A percentile compares a stretch with the other conserved stretches of the same genome.
Evolutionary conservation across 35 echinoderm and acorn worm species (phyloP).

Genomic region (Lytechinus variegatus): DNA sequence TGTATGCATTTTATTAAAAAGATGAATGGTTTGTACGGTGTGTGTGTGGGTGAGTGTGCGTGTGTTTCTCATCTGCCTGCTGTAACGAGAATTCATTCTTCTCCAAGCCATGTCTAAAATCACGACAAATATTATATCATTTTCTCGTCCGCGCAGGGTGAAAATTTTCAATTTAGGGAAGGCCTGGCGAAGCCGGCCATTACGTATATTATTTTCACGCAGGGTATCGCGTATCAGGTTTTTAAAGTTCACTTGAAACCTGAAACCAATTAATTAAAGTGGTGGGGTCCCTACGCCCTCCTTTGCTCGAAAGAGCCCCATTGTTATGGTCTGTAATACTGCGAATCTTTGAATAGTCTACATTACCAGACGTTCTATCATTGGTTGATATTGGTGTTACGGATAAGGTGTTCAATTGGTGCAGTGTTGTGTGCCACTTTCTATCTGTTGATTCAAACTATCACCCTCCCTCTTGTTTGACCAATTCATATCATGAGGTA

Average conservation of each 20-base stretch:
- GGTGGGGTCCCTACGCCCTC: constrained; percentile 17
- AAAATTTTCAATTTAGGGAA: constrained; percentile 28
- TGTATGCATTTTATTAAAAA: not conserved
- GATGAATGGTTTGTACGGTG: not conserved
- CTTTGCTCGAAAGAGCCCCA: constrained; percentile 31
- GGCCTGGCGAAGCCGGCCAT: constrained; percentile 23
- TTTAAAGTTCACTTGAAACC: constrained; percentile 50
- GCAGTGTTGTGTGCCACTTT: not conserved
- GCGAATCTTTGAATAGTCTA: not conserved
- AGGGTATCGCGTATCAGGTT: constrained; percentile 41
- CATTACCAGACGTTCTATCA: not conserved
- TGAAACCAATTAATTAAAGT: constrained; percentile 58
- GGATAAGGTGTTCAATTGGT: no score
- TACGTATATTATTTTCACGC: constrained; percentile 46
- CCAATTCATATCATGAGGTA: not conserved
- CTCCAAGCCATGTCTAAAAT: constrained; percentile 11
- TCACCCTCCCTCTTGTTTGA: not conserved
- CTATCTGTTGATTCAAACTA: not conserved
- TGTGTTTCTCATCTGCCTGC: not conserved
- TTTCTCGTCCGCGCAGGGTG: constrained; percentile 24
- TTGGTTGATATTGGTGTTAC: not conserved
- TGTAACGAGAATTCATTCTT: not conserved
- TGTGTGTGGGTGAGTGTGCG: not conserved
- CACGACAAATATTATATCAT: constrained; percentile 45
- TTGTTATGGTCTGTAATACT: constrained; percentile 28